Conservation (phyloP, 2,113 vertebrate species). For the Aythya baeri region DNA sequence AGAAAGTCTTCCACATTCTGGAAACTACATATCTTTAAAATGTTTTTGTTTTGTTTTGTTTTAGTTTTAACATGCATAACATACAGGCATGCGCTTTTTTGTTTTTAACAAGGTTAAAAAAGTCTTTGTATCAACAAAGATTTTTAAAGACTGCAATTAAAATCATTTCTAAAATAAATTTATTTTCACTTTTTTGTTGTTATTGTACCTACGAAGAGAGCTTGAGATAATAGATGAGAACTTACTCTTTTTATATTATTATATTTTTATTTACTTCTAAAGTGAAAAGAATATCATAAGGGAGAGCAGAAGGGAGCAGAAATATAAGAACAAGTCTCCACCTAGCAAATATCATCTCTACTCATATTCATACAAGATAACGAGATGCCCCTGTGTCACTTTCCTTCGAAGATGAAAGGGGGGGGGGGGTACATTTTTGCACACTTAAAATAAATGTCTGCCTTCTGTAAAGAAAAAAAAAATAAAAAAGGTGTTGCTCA, state of each 20-base stretch:
- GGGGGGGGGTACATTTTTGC: background rate
- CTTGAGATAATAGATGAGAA: background rate
- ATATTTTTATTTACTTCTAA: background rate
- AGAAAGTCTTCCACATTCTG: background rate
- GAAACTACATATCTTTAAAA: background rate
- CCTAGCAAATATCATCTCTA: background rate
- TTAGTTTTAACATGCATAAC: background rate
- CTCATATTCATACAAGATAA: slow-evolving; percentile 13
- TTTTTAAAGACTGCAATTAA: background rate
- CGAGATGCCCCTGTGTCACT: background rate
- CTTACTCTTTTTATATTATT: background rate
- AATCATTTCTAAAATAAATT: background rate
- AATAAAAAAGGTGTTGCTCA: slow-evolving; percentile 27
- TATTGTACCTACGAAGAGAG: background rate
- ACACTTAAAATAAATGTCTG: slow-evolving; percentile 31
- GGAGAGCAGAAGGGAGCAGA: background rate
- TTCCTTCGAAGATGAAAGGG: background rate
- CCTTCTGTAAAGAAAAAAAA: background rate
- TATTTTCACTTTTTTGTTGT: background rate
- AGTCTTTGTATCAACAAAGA: background rate
- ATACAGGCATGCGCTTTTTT: background rate
- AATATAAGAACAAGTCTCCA: background rate
- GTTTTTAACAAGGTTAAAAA: background rate
- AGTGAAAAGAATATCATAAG: background rate
- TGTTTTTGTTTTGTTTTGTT: background rate